phyloP scores from a whole-genome alignment of 2,113 vertebrate genomes.

The Scomber colias region DNA sequence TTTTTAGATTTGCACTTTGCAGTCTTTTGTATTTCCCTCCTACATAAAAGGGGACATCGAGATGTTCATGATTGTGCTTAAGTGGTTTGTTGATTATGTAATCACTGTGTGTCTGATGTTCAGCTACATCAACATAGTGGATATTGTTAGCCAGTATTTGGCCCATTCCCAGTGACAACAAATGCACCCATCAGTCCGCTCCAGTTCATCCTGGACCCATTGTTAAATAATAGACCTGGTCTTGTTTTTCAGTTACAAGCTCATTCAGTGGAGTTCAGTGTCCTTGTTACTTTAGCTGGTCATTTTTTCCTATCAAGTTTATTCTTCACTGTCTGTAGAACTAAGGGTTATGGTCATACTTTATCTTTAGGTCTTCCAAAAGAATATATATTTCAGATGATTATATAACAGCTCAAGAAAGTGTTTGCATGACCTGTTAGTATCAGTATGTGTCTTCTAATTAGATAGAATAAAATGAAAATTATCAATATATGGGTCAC shows the following conservation, averaged over 20 bases:
- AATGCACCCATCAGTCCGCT: slow-evolving; percentile 45
- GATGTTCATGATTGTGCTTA: not conserved
- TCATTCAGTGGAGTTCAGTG: slow-evolving; percentile 30
- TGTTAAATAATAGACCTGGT: slow-evolving; percentile 39
- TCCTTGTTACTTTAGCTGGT: slow-evolving; percentile 11
- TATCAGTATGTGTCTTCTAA: slow-evolving; percentile 9
- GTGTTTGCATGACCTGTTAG: slow-evolving; percentile 28
- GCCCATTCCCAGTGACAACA: slow-evolving; percentile 28
- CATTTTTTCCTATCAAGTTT: not conserved
- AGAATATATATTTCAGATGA: not conserved
- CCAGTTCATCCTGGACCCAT: slow-evolving; percentile 40
- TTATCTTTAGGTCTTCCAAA: not conserved
- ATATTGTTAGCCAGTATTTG: slow-evolving; percentile 33
- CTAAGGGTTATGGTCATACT: not conserved
- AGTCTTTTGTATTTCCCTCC: slow-evolving; percentile 9
- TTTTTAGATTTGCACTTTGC: not conserved
- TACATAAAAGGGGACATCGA: slow-evolving; percentile 18
- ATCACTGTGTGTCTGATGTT: slow-evolving; percentile 55
- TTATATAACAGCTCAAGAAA: not conserved
- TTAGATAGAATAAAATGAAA: slow-evolving; percentile 6
- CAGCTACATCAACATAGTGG: slow-evolving; percentile 30
- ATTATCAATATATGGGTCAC: not conserved
- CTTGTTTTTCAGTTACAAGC: slow-evolving; percentile 39
- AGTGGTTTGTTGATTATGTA: slow-evolving; percentile 67
- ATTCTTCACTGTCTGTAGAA: slow-evolving; percentile 17